These are phyloP conservation scores for Crotalus horridus DNA, from an alignment of 2,113 vertebrate species.

Conservation along the genomic window DNA sequence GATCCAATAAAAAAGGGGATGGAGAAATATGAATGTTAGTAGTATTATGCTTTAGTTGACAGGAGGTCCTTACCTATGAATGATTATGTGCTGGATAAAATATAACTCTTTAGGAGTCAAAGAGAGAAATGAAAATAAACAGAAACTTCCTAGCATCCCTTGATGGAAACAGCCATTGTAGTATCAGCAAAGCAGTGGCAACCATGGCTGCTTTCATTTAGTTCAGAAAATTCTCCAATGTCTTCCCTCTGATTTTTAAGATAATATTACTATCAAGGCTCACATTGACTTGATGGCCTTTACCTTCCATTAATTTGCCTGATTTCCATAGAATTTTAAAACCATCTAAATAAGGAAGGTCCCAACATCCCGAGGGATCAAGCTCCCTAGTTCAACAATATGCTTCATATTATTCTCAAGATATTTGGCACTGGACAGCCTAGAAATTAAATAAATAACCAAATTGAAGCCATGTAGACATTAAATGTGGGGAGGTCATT, in stretches of 20 bases:
- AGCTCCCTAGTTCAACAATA: not conserved
- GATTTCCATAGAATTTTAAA: not conserved
- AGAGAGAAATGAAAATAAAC: no score
- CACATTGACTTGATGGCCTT: not conserved
- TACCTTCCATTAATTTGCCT: not conserved
- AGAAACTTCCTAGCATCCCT: not conserved
- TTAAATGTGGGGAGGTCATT: not conserved
- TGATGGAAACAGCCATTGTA: not conserved
- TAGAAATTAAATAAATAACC: not conserved
- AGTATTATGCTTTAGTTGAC: not conserved
- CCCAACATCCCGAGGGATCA: not conserved
- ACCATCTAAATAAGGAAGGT: not conserved
- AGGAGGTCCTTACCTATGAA: not conserved
- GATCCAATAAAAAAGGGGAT: not conserved
- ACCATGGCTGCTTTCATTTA: not conserved
- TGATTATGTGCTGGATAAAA: not conserved
- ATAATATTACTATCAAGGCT: not conserved
- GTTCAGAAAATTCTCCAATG: not conserved
- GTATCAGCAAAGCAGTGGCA: not conserved
- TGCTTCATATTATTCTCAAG: not conserved
- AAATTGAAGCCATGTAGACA: not conserved
- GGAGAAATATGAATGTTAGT: not conserved
- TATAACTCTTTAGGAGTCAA: not conserved
- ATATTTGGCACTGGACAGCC: not conserved
- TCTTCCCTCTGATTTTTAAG: not conserved